These are phyloP conservation scores for Eugnorisma glareosa DNA, from an alignment of 2,888 invertebrate species.

Conservation along the genomic window DNA sequence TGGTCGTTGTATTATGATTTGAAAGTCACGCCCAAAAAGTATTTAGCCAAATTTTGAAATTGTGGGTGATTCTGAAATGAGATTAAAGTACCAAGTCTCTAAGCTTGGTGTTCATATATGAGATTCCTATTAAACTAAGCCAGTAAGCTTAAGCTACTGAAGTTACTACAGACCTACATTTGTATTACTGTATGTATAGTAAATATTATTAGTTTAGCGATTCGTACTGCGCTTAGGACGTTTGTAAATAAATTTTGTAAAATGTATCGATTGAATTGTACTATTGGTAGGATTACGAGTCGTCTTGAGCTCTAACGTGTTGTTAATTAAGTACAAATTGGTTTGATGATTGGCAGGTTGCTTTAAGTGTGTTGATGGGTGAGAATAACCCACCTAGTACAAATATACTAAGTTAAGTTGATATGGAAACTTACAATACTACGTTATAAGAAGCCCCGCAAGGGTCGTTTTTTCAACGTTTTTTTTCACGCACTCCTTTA, in stretches of 20 bases:
- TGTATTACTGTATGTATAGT: constrained; percentile 68
- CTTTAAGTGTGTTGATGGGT: not conserved
- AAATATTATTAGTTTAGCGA: constrained; percentile 63
- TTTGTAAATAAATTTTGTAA: constrained; percentile 67
- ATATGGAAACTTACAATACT: not conserved
- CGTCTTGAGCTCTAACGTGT: constrained; percentile 16
- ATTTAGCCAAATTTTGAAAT: constrained; percentile 47
- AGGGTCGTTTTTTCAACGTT: not conserved
- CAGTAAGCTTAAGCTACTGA: constrained; percentile 71
- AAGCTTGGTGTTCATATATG: constrained; percentile 61
- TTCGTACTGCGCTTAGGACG: constrained; percentile 56
- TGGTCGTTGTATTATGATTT: constrained; percentile 37
- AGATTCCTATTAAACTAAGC: constrained; percentile 70
- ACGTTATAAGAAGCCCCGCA: not conserved
- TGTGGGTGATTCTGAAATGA: constrained; percentile 50
- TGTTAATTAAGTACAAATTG: not conserved
- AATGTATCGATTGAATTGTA: constrained; percentile 50
- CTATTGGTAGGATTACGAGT: constrained; percentile 36
- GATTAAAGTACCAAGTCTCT: constrained; percentile 61
- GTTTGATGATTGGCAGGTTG: not conserved
- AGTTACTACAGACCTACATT: constrained; percentile 75
- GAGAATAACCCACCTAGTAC: constrained; percentile 15
- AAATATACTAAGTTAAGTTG: constrained; percentile 18
- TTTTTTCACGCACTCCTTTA: not conserved
- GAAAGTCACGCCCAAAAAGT: constrained; percentile 32